Percentiles rank a stretch among this genome's conserved stretches.
These are phyloP conservation scores for Sphecodes monilicornis DNA, from an alignment of 2,888 invertebrate genomes.

Conservation along the genomic window DNA sequence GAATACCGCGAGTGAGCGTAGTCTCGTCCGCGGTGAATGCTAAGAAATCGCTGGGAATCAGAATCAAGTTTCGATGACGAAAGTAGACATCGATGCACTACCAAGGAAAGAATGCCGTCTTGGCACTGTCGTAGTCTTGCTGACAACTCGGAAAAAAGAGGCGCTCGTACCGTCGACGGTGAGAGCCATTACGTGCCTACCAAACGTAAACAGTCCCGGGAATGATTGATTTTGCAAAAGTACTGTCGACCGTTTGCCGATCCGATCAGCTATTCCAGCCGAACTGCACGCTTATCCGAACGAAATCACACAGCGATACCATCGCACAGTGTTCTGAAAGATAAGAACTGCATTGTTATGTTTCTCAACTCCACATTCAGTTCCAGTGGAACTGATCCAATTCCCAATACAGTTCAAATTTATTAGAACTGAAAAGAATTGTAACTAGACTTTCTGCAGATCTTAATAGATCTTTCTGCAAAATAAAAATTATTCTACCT, in stretches of 20 bases:
- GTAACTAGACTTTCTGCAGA: no score
- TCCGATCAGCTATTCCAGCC: conserved; percentile 30
- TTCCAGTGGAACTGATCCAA: no score
- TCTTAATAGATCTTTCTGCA: no score
- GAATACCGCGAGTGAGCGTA: conserved; percentile 12
- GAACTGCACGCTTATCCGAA: background rate
- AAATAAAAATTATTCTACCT: no score
- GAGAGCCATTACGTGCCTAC: conserved; percentile 44
- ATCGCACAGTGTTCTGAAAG: background rate
- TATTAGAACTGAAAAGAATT: no score
- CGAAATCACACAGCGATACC: conserved; percentile 16
- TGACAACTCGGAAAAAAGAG: conserved; percentile 29
- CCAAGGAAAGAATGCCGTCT: conserved; percentile 61
- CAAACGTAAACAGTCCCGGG: conserved; percentile 41
- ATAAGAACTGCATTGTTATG: background rate
- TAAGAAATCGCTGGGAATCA: conserved; percentile 57
- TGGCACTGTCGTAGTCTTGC: conserved; percentile 32
- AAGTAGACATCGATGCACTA: conserved; percentile 53
- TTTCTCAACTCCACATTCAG: no score
- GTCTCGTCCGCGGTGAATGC: conserved; percentile 38
- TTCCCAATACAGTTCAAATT: no score
- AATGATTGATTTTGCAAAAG: conserved; percentile 49
- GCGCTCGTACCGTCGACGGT: background rate
- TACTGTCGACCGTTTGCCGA: conserved; percentile 14
- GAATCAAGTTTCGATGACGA: conserved; percentile 63